phyloP scores from a whole-genome alignment of 1,140 invertebrate species.

The Microplitis mediator region DNA sequence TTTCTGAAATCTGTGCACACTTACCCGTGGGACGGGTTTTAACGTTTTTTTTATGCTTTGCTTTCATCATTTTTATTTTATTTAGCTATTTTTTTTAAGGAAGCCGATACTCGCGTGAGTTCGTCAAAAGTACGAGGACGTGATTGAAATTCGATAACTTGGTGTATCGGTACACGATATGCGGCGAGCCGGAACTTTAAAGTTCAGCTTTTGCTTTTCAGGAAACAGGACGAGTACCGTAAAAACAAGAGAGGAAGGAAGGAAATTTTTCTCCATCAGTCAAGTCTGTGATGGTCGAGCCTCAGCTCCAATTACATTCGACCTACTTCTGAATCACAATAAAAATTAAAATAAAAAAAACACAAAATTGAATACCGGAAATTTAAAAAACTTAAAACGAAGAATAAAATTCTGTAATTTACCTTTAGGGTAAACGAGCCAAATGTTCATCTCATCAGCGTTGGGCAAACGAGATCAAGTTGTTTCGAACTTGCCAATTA shows the following conservation, averaged over 20 bases:
- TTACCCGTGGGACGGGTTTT: background rate
- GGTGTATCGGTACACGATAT: conserved; percentile 7
- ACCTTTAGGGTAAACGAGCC: background rate
- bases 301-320: background rate
- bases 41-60: background rate
- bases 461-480: conserved; percentile 13
- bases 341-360: background rate
- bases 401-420: background rate
- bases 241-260: background rate
- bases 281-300: background rate
- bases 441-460: conserved; percentile 12
- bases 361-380: no score
- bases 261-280: background rate
- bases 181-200: conserved; percentile 1
- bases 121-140: conserved; percentile 40
- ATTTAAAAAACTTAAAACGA: background rate
- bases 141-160: conserved; percentile 45
- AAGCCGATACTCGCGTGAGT: conserved; percentile 27
- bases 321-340: background rate
- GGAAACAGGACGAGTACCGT: conserved; percentile 5
- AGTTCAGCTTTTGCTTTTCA: background rate
- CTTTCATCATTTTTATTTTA: conserved; percentile 1
- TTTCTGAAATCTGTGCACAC: conserved; percentile 6
- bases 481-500: conserved; percentile 18
- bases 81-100: background rate